phyloP scores from a whole-genome alignment of 2,888 invertebrate genomes.

The Copidosoma aretas region DNA sequence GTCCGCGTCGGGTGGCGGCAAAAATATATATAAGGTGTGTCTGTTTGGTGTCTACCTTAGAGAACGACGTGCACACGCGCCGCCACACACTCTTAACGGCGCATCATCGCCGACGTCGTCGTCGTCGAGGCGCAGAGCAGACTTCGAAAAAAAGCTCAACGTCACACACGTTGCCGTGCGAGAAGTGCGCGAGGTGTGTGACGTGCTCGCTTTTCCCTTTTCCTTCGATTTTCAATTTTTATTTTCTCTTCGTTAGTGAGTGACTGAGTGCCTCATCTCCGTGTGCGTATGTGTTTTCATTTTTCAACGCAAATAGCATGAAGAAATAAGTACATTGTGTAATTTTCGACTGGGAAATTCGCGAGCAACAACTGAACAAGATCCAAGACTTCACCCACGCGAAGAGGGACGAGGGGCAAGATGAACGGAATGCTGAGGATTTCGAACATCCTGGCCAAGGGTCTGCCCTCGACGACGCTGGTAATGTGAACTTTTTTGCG shows the following conservation, averaged over 20 bases:
- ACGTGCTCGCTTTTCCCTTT: neutral
- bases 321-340: no score
- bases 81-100: no score
- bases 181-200: constrained; percentile 54
- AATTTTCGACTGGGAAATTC: no score
- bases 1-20: no score
- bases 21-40: no score
- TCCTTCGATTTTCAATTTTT: neutral
- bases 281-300: no score
- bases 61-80: no score
- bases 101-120: no score
- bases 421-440: constrained; percentile 58
- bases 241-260: neutral
- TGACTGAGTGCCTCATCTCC: neutral
- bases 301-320: no score
- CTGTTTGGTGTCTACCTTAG: no score
- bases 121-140: neutral
- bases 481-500: constrained; percentile 25
- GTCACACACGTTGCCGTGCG: constrained; percentile 52
- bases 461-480: constrained; percentile 36
- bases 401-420: constrained; percentile 1
- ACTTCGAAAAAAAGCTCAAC: constrained; percentile 8
- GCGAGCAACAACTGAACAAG: no score
- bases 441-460: constrained; percentile 53
- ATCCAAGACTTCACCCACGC: no score